Base-by-base conservation (phyloP, 2,113 vertebrate species). In the Gobio gobio region DNA sequence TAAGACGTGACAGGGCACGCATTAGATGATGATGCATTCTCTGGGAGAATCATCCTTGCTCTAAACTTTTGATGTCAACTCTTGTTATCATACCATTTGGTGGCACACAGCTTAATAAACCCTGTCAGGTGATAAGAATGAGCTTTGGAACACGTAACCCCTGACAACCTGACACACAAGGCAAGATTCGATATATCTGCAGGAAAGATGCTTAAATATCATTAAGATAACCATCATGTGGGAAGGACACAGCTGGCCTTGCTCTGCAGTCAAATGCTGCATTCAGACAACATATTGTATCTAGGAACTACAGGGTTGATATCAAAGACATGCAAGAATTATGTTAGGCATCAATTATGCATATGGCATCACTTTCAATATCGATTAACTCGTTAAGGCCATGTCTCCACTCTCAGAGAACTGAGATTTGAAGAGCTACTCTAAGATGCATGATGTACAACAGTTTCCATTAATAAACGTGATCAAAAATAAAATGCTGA, bases 1-100 rank as follows among this genome's bases (percentile, higher is more conserved):
- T 86, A 86, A 86, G 58, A 49, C 2, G 33, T 75, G 85, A 82
- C 78, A 66, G 85, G 70, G 10, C 61, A 66, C 74, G 82, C 85
- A 86, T 40, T 64, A 33, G 47, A 43, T 51, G 56, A 74, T 29
- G 33, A 74, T 13, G 16, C 29, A 81, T 43, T 56, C 70, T 61
- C 56, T n/a, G 12, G 43, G 20, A 82, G 45, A 76, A 54, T 64
- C 56, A 51, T 33, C 3, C 14, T 64, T 20, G 47, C 47, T 12
- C 2, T 54, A 82, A 86, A 86, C 70, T 82, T 84, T 13, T 73
- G 43, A 72, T 13, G 70, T 16, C 43, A 33, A 36, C 36, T 7
- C 66, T 74, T 10, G 66, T 72, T 81, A 74, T 74, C 84, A 63
- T 26, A 51, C 5, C 68, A 26, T 61, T 54, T 74, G 78, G 26